Conservation (phyloP, 2,888 invertebrate species). For the Eledone cirrhosa region DNA sequence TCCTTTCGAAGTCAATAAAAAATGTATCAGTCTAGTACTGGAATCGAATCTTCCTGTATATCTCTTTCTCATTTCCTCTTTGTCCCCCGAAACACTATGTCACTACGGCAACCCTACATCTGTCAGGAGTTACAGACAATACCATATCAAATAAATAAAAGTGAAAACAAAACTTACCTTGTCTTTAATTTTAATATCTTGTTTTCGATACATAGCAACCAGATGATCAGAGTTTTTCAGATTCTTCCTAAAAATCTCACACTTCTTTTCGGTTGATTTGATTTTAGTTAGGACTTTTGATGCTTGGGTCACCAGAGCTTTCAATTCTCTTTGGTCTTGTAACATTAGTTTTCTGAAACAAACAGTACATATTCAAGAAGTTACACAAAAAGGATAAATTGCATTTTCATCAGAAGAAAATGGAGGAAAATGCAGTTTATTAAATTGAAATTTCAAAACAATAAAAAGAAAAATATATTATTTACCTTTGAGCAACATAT, state of each 20-base stretch:
- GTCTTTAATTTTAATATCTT: conserved; percentile 48
- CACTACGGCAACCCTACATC: no score
- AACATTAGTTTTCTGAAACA: conserved; percentile 45
- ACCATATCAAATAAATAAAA: background rate
- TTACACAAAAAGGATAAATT: background rate
- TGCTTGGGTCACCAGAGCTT: conserved; percentile 42
- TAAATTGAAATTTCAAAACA: background rate
- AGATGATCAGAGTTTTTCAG: conserved; percentile 49
- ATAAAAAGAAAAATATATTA: background rate
- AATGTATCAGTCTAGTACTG: no score
- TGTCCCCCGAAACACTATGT: no score
- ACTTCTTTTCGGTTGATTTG: conserved; percentile 44
- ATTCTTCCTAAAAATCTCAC: conserved; percentile 47
- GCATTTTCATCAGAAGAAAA: background rate
- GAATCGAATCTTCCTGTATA: no score
- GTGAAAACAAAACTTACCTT: conserved; percentile 41
- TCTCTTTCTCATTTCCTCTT: no score
- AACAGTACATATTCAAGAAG: background rate
- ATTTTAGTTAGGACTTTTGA: conserved; percentile 45
- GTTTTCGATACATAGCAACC: conserved; percentile 42
- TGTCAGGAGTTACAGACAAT: no score
- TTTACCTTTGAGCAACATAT: conserved; percentile 36
- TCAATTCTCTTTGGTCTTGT: conserved; percentile 48
- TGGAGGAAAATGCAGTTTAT: background rate
- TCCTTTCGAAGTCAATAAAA: no score